phyloP scores from a whole-genome alignment of 2,888 invertebrate genomes.

The Cerastoderma edule region DNA sequence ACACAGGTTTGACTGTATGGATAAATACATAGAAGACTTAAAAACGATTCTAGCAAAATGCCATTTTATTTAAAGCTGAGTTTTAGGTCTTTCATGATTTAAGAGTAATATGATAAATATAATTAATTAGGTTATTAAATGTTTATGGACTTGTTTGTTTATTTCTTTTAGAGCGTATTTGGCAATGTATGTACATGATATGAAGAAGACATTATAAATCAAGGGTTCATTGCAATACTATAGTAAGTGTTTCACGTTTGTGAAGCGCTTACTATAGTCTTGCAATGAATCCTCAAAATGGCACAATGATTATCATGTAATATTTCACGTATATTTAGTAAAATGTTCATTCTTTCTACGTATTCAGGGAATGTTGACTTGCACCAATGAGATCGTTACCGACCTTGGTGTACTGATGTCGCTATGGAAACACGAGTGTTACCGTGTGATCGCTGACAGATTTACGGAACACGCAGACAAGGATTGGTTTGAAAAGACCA shows the following conservation, averaged over 20 bases:
- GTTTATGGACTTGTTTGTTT: no score
- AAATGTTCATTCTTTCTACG: not conserved
- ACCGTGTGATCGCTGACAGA: slow-evolving; percentile 87
- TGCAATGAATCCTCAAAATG: no score
- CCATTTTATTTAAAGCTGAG: no score
- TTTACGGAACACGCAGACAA: slow-evolving; percentile 85
- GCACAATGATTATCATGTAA: not conserved
- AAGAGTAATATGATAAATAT: no score
- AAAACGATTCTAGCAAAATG: not conserved
- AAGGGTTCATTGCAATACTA: no score
- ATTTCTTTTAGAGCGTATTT: no score
- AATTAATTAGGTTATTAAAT: no score
- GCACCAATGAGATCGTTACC: slow-evolving; percentile 93
- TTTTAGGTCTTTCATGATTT: no score
- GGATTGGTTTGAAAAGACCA: slow-evolving; percentile 92
- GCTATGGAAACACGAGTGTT: slow-evolving; percentile 97
- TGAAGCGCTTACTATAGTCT: no score
- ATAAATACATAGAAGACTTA: no score
- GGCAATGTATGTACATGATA: not conserved
- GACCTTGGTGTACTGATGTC: slow-evolving; percentile 92
- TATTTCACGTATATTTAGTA: not conserved
- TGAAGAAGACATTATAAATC: not conserved
- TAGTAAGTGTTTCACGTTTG: no score
- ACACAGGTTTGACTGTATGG: no score
- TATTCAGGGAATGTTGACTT: slow-evolving; percentile 90